phyloP scores from a whole-genome alignment of 1,140 invertebrate species.

The Limonius californicus region DNA sequence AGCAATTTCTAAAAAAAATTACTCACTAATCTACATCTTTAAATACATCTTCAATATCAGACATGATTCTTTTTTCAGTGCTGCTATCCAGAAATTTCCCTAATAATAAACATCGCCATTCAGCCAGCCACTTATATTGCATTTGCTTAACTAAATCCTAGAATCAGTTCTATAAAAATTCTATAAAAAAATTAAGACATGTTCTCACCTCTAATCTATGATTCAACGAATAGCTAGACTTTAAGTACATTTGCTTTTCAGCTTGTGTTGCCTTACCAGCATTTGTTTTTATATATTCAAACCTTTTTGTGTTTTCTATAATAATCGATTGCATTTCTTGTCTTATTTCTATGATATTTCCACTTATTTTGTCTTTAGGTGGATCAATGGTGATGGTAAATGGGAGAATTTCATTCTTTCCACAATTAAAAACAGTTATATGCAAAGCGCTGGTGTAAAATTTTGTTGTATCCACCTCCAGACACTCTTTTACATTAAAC shows the following conservation, averaged over 20 bases:
- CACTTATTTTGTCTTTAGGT: constrained; percentile 25
- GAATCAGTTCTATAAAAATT: constrained; percentile 31
- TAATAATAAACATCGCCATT: constrained; percentile 39
- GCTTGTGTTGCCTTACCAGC: background rate
- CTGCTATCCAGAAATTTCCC: constrained; percentile 34
- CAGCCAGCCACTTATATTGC: constrained; percentile 35
- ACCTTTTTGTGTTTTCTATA: background rate
- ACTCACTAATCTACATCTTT: constrained; percentile 4
- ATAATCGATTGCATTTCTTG: constrained; percentile 19
- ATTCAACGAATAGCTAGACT: background rate
- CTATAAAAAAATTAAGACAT: background rate
- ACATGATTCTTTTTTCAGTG: background rate
- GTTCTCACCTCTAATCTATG: constrained; percentile 28
- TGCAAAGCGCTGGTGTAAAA: constrained; percentile 29
- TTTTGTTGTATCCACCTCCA: constrained; percentile 23
- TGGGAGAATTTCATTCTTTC: constrained; percentile 26
- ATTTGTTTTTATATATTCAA: background rate
- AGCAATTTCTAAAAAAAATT: no score
- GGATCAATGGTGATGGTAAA: constrained; percentile 29
- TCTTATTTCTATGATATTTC: constrained; percentile 16
- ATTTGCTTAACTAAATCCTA: constrained; percentile 34
- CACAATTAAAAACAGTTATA: constrained; percentile 36
- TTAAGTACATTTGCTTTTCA: background rate
- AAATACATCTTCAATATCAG: background rate
- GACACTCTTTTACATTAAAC: constrained; percentile 26